Base-by-base conservation (phyloP, 2,113 vertebrate species). In the Pao palembangensis region DNA sequence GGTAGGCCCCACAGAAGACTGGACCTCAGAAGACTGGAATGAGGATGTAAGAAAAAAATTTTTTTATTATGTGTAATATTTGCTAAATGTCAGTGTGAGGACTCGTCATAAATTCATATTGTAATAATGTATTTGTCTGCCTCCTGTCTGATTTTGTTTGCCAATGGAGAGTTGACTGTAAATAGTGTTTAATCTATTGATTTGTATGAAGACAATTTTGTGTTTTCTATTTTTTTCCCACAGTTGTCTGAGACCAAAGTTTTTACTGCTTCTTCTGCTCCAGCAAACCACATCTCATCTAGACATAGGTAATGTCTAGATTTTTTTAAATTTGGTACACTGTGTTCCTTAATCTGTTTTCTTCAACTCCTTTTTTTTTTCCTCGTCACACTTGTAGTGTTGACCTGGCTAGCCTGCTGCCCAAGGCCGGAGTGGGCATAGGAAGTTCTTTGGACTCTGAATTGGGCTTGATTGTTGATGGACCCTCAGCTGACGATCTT, bases 211-310 rank as follows among this genome's bases (percentile, higher is more conserved):
- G 28, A 38, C 34, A 38, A 2, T 38, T 38, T 38, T 3, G 2
- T 51, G 17, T 64, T 55, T 52, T 20, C 7, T 57, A 11, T 31
- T 42, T 57, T 54, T 62, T 8, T 11, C 51, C 51, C 14, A 60
- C 83, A 99, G 96, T 93, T 99, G 88, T 94, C 94, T 73, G 96
- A 98, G 92, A 95, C 95, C 56, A 98, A 99, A 87, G 95, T 98
- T 46, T 99, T 99, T 71, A 98, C 94, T 54, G 93, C 96, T 52
- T 98, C 96, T 13, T 92, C 91, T 85, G 91, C 89, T 76, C 80
- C 85, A 57, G 87, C 87, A 74, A 98, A 93, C 75, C 93, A 92
- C n/a, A 71, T 89, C 55, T 64, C 88, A 61, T 61, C 92, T 74
- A 91, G 91, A 58, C 92, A 93, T 70, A 94, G 92, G 96, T 99